A percentile compares a stretch with the other conserved stretches of the same genome.
Evolutionary conservation across 2,888 invertebrate genomes (phyloP).

Genomic region (Oscheius sp.): DNA sequence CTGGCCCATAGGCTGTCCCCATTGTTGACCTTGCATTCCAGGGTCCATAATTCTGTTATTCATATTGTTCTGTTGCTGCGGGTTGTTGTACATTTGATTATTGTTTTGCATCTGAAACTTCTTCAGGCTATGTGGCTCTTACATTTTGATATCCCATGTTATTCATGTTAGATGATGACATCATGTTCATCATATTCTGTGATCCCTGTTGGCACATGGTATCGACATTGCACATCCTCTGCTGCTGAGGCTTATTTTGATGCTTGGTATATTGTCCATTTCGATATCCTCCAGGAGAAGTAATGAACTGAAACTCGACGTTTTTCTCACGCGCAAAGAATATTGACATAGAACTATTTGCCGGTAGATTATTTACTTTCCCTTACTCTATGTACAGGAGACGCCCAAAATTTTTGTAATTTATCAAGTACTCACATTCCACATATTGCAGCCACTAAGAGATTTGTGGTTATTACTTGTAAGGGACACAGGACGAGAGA

Average conservation of each 20-base stretch:
- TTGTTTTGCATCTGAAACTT: no score
- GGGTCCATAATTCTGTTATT: background rate
- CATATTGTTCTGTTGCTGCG: slow-evolving; percentile 1
- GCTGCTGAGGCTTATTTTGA: background rate
- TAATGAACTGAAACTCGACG: slow-evolving; percentile 12
- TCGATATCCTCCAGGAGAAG: slow-evolving; percentile 1
- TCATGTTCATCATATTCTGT: background rate
- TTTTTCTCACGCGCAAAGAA: slow-evolving; percentile 6
- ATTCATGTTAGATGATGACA: background rate
- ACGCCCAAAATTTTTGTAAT: background rate
- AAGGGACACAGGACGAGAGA: slow-evolving; percentile 8
- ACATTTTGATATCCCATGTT: background rate
- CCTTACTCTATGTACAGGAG: slow-evolving; percentile 16
- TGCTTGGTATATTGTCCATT: slow-evolving; percentile 22
- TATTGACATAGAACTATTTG: slow-evolving; percentile 24
- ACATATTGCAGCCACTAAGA: slow-evolving; percentile 18
- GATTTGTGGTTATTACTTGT: slow-evolving; percentile 9
- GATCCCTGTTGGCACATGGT: background rate
- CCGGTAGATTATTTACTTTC: slow-evolving; percentile 16
- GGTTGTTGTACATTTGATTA: background rate
- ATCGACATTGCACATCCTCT: slow-evolving; percentile 23
- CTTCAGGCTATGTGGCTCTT: no score
- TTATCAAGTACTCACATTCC: slow-evolving; percentile 22
- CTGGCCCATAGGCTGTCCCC: background rate
- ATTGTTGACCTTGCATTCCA: background rate